Percentiles rank a stretch among this genome's conserved stretches.
Conservation (phyloP, 2,797 vertebrate species). For the Manis javanica region DNA sequence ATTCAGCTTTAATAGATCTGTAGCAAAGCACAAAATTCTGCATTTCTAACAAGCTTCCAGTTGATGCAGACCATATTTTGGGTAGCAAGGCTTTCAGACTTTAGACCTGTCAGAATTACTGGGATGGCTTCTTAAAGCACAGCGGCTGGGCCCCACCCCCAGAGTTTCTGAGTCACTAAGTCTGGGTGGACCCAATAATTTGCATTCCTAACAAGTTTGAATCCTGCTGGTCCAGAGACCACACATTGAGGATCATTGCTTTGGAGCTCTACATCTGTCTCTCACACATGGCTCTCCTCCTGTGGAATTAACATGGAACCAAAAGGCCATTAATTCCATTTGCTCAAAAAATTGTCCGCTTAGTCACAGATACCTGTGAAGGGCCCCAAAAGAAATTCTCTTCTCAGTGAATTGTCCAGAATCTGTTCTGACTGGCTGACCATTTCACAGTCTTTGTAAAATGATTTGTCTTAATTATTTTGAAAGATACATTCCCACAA, state of each 20-base stretch:
- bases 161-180: background rate
- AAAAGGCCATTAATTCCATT: background rate
- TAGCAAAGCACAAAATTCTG: background rate
- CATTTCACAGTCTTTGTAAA: background rate
- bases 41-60: background rate
- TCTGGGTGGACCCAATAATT: background rate
- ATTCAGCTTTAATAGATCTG: background rate
- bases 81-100: background rate
- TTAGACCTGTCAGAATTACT: background rate
- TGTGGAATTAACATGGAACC: background rate
- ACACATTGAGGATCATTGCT: background rate
- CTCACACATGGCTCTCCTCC: accelerated
- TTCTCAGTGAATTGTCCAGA: background rate
- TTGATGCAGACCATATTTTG: background rate
- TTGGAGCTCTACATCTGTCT: background rate
- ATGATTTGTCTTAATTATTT: background rate
- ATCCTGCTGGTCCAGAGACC: background rate
- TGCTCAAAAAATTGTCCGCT: background rate
- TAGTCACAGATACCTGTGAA: background rate
- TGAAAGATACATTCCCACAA: background rate
- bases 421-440: background rate
- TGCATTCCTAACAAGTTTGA: background rate
- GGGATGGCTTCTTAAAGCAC: background rate
- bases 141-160: background rate
- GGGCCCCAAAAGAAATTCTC: background rate